Evolutionary conservation across 2,888 invertebrate species (phyloP), one percentile per base, ranked within the genome.

Genomic region (Aproaerema taeniolella): DNA sequence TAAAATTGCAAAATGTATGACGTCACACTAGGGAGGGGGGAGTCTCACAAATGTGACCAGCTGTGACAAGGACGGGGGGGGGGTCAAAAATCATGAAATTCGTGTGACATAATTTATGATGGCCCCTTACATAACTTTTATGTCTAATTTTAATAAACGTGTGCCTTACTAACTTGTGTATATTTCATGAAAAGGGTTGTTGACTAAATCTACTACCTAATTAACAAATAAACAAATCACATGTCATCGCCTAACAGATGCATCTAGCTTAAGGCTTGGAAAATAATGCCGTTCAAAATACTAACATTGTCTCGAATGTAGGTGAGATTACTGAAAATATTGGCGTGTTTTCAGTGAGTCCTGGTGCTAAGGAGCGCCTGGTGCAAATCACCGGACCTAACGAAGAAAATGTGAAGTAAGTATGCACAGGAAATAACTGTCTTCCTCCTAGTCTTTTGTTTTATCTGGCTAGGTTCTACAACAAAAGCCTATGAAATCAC

Each of bases 381-480:
- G 95, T 98, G 61, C 97, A 97, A 86, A 97, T 98, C 60, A 97
- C 97, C 47, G 97, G 97, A 46, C 95, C 96, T 16, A 94, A 92
- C 58, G 96, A 96, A 87, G 96, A 97, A 67, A 95, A 95, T 78
- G 97, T 98, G 47, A 93, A 92, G 96, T 96, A 80, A 89, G 91
- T 88, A 44, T 42, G 20, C 4, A 7, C 20, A 20, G n/a, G n/a
- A n/a, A n/a, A n/a, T n/a, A n/a, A n/a, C n/a, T n/a, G n/a, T n/a
- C n/a, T n/a, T n/a, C 24, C 24, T 7, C n/a, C n/a, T n/a, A n/a
- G 5, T 20, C 5, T 8, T 20, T 20, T 20, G 5, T 20, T 7
- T 20, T 8, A 20, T 8, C 9, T 7, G 8, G 8, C 24, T 20
- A 8, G 8, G 24, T 20, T 20, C 24, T 20, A 20, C 24, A 7